These are phyloP conservation scores for Stenchaetothrips biformis DNA, from an alignment of 2,888 invertebrate species.

Conservation along the genomic window DNA sequence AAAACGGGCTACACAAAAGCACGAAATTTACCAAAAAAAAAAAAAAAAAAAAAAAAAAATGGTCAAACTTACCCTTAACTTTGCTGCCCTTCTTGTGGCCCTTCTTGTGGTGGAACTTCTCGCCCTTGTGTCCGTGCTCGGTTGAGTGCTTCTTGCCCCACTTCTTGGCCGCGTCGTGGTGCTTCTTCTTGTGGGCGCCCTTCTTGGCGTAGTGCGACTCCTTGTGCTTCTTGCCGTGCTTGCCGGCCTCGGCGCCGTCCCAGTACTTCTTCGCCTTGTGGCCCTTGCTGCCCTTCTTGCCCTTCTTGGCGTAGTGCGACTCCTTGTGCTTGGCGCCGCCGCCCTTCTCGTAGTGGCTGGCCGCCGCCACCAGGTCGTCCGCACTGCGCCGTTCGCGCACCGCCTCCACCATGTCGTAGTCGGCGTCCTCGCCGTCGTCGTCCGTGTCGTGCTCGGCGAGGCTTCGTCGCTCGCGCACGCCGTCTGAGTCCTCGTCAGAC, in stretches of 20 bases:
- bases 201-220: slow-evolving; percentile 22
- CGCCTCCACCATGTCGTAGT: background rate
- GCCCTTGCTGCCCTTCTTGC: slow-evolving; percentile 15
- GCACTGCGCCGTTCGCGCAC: background rate
- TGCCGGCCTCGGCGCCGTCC: slow-evolving; percentile 9
- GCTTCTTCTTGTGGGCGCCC: slow-evolving; percentile 6
- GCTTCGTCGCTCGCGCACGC: background rate
- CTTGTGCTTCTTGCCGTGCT: slow-evolving; percentile 22
- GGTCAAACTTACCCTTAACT: background rate
- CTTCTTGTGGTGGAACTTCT: slow-evolving; percentile 23
- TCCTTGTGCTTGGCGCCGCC: slow-evolving; percentile 10
- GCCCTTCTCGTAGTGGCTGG: slow-evolving; percentile 20
- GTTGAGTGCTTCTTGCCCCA: slow-evolving; percentile 7
- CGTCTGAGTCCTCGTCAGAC: background rate
- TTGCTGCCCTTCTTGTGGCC: slow-evolving; percentile 12
- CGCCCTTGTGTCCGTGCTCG: slow-evolving; percentile 1
- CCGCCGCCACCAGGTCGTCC: background rate
- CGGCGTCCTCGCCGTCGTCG: background rate
- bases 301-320: slow-evolving; percentile 8
- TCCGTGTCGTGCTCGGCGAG: background rate
- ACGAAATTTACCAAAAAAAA: background rate
- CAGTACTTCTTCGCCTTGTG: slow-evolving; percentile 21
- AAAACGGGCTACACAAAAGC: background rate
- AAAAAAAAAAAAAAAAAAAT: background rate
- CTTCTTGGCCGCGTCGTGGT: slow-evolving; percentile 17